phyloP scores from a whole-genome alignment of 2,888 invertebrate genomes.

The Cosmorhoe ocellata region DNA sequence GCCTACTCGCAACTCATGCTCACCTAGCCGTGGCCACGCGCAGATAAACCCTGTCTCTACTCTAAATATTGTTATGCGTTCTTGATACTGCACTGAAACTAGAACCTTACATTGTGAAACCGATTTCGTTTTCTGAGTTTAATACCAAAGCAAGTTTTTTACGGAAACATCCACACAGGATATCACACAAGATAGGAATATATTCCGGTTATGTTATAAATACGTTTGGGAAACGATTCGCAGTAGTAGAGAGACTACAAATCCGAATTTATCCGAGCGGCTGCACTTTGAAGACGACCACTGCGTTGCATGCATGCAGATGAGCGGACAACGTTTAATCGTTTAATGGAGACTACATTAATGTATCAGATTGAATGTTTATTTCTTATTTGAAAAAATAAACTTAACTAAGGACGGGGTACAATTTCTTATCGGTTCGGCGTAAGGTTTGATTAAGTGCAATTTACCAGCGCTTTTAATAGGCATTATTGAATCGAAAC shows the following conservation, averaged over 20 bases:
- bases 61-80: slow-evolving; percentile 32
- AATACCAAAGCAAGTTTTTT: slow-evolving; percentile 18
- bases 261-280: slow-evolving; percentile 68
- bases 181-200: slow-evolving; percentile 14
- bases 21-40: slow-evolving; percentile 20
- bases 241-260: slow-evolving; percentile 46
- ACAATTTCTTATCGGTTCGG: slow-evolving; percentile 37
- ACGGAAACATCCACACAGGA: slow-evolving; percentile 14
- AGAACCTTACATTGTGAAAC: slow-evolving; percentile 1
- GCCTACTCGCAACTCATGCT: slow-evolving; percentile 53
- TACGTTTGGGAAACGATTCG: slow-evolving; percentile 44
- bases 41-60: slow-evolving; percentile 32
- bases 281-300: slow-evolving; percentile 66
- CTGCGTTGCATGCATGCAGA: slow-evolving; percentile 70
- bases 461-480: slow-evolving; percentile 33
- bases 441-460: slow-evolving; percentile 36
- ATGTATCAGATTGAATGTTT: slow-evolving; percentile 68
- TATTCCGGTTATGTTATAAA: slow-evolving; percentile 34
- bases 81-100: slow-evolving; percentile 19
- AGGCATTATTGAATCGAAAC: slow-evolving; percentile 41
- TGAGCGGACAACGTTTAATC: slow-evolving; percentile 73
- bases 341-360: slow-evolving; percentile 73
- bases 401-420: slow-evolving; percentile 39
- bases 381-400: slow-evolving; percentile 50
- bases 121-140: slow-evolving; percentile 14